phyloP scores from a whole-genome alignment of 2,797 vertebrate species.

The Gymnodraco acuticeps region DNA sequence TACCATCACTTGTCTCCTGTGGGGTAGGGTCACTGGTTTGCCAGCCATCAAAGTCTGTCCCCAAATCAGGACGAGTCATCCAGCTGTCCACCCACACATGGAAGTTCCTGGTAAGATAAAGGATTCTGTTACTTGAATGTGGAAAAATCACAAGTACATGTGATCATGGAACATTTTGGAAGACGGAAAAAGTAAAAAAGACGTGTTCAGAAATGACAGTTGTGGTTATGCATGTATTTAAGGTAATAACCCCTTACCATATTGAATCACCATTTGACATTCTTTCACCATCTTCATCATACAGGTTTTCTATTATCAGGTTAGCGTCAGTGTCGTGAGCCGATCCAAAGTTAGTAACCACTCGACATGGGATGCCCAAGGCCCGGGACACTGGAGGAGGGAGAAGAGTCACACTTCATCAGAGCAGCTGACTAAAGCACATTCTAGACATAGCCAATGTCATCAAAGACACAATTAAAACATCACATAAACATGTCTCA shows the following conservation, averaged over 20 bases:
- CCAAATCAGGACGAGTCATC: constrained; percentile 90
- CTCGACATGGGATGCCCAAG: constrained; percentile 88
- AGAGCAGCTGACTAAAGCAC: constrained; percentile 2
- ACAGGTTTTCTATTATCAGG: constrained; percentile 86
- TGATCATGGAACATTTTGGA: neutral
- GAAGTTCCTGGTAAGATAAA: constrained; percentile 87
- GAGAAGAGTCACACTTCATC: constrained; percentile 16
- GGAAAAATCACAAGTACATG: neutral
- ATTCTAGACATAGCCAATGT: constrained; percentile 5
- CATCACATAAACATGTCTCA: constrained; percentile 1
- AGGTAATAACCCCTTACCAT: constrained; percentile 69
- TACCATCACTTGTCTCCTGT: constrained; percentile 92
- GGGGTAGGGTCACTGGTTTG: constrained; percentile 91
- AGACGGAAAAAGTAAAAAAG: too few species aligned
- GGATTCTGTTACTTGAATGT: neutral
- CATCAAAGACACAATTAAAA: constrained; percentile 23
- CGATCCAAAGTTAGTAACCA: constrained; percentile 91
- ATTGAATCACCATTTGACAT: constrained; percentile 76
- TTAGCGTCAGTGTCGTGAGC: constrained; percentile 90
- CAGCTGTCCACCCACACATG: constrained; percentile 93
- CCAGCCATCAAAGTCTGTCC: constrained; percentile 85
- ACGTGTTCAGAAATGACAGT: neutral
- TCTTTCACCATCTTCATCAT: constrained; percentile 67
- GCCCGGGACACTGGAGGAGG: constrained; percentile 80
- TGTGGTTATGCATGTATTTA: neutral